Percentiles rank a stretch among this genome's conserved stretches.
Evolutionary conservation across 2,888 invertebrate species (phyloP).

Genomic region (Lasioglossum marginatum): DNA sequence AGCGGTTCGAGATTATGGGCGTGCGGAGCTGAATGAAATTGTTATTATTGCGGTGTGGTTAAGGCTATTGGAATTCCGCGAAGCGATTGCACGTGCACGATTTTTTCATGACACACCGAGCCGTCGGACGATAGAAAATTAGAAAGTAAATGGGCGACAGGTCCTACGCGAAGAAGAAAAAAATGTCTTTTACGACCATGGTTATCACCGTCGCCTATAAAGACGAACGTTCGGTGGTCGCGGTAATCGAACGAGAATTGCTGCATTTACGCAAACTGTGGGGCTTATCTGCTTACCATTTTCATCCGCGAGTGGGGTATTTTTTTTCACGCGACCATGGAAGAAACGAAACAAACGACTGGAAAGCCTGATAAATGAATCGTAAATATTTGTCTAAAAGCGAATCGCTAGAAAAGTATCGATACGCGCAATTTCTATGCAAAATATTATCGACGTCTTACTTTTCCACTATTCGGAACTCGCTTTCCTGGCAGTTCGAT

Average conservation of each 20-base stretch:
- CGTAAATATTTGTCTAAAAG: background rate
- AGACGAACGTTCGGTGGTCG: conserved; percentile 17
- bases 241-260: conserved; percentile 17
- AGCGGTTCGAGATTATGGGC: background rate
- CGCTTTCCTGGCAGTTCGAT: background rate
- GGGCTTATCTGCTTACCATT: too few relatives aligned
- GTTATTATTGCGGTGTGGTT: conserved; percentile 2
- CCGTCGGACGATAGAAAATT: conserved; percentile 37
- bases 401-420: background rate
- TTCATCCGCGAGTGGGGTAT: background rate
- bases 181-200: conserved; percentile 54
- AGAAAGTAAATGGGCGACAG: conserved; percentile 48
- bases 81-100: conserved; percentile 29
- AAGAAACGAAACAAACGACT: background rate
- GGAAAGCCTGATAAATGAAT: background rate
- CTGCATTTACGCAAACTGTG: conserved; percentile 25
- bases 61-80: conserved; percentile 38
- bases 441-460: background rate
- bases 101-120: background rate
- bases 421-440: background rate
- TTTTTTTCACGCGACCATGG: background rate
- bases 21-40: background rate
- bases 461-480: background rate
- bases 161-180: conserved; percentile 43
- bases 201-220: conserved; percentile 51